A percentile compares a stretch with the other conserved stretches of the same genome.
phyloP scores from a whole-genome alignment of 64 coral and sea anemone species.

The Anthopleura sola region DNA sequence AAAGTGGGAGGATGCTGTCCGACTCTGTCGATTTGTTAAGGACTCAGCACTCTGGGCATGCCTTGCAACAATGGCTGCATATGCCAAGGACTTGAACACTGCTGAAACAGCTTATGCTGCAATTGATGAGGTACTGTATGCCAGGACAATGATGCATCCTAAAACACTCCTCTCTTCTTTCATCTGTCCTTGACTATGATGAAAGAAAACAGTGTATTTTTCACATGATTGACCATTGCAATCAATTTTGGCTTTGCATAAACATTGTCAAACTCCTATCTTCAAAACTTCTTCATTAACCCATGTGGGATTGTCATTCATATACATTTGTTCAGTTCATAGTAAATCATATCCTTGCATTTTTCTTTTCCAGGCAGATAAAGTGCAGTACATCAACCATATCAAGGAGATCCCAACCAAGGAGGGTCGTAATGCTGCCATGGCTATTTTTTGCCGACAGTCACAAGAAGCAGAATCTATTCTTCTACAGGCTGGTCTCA shows the following conservation, averaged over 20 bases:
- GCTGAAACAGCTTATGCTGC: conserved; percentile 95
- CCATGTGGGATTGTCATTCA: not conserved
- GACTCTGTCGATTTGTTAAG: conserved; percentile 98
- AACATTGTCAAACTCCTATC: too few species aligned
- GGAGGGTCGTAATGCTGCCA: conserved; percentile 92
- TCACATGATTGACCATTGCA: too few species aligned
- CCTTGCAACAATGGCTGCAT: conserved; percentile 95
- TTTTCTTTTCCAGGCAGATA: conserved; percentile 68
- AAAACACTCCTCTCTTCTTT: too few species aligned
- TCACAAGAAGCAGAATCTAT: conserved; percentile 86
- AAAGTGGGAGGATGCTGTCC: conserved; percentile 93
- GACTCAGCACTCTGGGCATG: conserved; percentile 95
- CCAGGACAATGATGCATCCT: too few species aligned
- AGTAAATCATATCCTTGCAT: not conserved
- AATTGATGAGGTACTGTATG: conserved; percentile 95
- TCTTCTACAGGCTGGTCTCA: conserved; percentile 84
- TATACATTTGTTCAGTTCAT: not conserved
- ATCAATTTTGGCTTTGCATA: too few species aligned
- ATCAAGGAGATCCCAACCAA: conserved; percentile 98
- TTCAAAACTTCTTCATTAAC: too few species aligned
- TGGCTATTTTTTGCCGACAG: conserved; percentile 94
- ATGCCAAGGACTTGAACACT: conserved; percentile 93
- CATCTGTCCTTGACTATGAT: too few species aligned
- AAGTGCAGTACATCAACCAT: conserved; percentile 98
- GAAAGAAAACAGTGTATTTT: too few species aligned